Evolutionary conservation across 1,140 invertebrate species (phyloP), one percentile per base, ranked within the genome.

Genomic region (Geopemphigus sp.): DNA sequence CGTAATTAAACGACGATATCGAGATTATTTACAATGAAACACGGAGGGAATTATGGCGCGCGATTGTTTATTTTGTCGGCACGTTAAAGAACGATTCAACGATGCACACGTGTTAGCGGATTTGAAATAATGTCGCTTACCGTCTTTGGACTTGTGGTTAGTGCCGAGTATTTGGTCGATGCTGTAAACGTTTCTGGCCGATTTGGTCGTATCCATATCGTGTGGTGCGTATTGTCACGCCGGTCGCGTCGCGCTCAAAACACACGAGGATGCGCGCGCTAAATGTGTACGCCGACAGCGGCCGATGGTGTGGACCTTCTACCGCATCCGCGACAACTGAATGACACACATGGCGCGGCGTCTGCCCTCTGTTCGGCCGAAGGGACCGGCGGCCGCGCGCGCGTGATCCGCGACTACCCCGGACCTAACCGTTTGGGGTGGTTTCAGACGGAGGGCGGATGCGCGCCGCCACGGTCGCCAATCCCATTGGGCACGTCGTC

Each of bases 161-260:
- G 61, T 83, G 59, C 82, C 82, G 3, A 83, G 81, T 54, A 83
- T 83, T 68, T 82, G 81, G 56, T 83, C 82, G 26, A 83, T 83
- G 26, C 72, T 81, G 61, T 83, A 83, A 11, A 83, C 80, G 22
- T 70, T 81, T 32, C 80, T 76, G 45, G 80, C 59, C 10, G 74
- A 50, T 61, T 78, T 78, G 10, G 74, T 50, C 0, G 74, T 50
- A 19, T 78, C 74, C 74, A 78, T 78, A n/a, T 53, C 10, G 24
- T 70, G 14, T 22, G 39, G 22, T 64, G 39, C 39, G 17, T 64
- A 64, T 64, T n/a, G 29, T 47, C 45, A 24, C 14, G 11, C 12
- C 5, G 10, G 8, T 19, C n/a, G 47, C 14, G 15, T 47, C 15
- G 47, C 64, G 47, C 64, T 68, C 15, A 10, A 11, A 22, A 47